Evolutionary conservation across 92 coral and sea anemone genomes (phyloP), one percentile per base, ranked within the genome.

Genomic region (Phenganax stokvisi): DNA sequence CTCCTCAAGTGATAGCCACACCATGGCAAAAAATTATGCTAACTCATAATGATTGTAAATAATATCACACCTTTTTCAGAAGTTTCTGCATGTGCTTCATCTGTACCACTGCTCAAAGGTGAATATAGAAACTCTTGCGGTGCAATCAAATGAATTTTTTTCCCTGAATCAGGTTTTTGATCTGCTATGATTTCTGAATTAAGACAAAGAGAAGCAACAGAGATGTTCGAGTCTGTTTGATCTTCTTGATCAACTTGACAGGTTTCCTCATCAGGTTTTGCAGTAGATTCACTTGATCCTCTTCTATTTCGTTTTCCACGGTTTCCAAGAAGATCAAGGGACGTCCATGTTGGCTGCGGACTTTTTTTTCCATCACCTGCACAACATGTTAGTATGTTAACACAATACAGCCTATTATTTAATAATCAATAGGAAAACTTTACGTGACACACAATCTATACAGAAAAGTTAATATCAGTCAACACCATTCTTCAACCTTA

Each of bases 311-410:
- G 54, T 51, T 29, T 63, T 63, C 74, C 83, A 37, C 53, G 51
- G 31, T 79, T 79, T 2, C 83, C 83, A 63, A 79, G 83, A 63
- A 79, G 83, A 52, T 79, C 83, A 17, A 79, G 74, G 52, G 73
- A 79, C 6, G 83, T 79, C 83, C 83, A 79, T 9, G 61, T 79
- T 10, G 83, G 56, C 17, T 57, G 67, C 8, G 67, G 58, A 16
- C 62, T 56, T 54, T 73, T 53, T 20, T 68, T 29, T 10, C 16
- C 73, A 68, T 30, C 11, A 68, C 47, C 73, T 30, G 31, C 0
- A 64, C 9, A 12, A 20, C 29, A 10, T 13, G 8, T 59, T 25
- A 25, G 65, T 59, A 0, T 37, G 47, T 13, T 59, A 59, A 59
- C 4, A 59, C 65, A 59, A 20, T 20, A 20, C 5, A 37, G 47